Evolutionary conservation across 2,888 invertebrate genomes (phyloP).

Genomic region (Campoplex capitator): DNA sequence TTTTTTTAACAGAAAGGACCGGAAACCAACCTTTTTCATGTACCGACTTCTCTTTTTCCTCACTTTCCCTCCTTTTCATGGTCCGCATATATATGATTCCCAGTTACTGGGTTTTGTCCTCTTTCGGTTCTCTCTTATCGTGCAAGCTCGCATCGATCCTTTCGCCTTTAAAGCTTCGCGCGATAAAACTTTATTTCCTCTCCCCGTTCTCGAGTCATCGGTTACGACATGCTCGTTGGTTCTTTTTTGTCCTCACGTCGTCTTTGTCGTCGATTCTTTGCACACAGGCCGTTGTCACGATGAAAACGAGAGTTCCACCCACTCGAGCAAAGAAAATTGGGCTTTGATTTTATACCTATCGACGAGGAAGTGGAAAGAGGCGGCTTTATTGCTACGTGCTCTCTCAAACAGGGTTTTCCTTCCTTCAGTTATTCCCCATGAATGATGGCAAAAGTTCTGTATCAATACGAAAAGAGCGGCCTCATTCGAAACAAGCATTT

Average conservation of each 20-base stretch:
- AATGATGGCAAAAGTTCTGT: conserved; percentile 13
- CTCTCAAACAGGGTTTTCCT: conserved; percentile 9
- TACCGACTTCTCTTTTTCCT: conserved; percentile 9
- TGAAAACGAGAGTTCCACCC: conserved; percentile 56
- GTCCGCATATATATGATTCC: conserved; percentile 31
- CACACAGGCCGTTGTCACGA: conserved; percentile 40
- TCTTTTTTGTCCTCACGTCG: conserved; percentile 16
- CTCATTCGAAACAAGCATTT: neutral
- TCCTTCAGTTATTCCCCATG: neutral
- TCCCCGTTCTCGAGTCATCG: conserved; percentile 61
- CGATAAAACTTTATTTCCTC: conserved; percentile 68
- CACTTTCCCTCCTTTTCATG: neutral
- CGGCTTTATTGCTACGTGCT: conserved; percentile 34
- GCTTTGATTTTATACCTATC: conserved; percentile 62
- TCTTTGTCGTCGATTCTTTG: conserved; percentile 48
- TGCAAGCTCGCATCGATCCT: conserved; percentile 58
- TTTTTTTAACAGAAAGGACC: conserved; percentile 48
- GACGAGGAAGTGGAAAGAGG: conserved; percentile 32
- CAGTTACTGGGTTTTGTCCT: conserved; percentile 47
- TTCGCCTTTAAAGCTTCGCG: conserved; percentile 58
- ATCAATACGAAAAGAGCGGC: neutral
- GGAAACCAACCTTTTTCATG: conserved; percentile 64
- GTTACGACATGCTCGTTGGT: conserved; percentile 55
- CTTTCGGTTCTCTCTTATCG: conserved; percentile 50
- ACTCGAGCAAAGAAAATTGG: conserved; percentile 61